A percentile compares a stretch with the other conserved stretches of the same genome.
phyloP scores from a whole-genome alignment of 2,888 invertebrate species.

The Didymodactylos carnosus region DNA sequence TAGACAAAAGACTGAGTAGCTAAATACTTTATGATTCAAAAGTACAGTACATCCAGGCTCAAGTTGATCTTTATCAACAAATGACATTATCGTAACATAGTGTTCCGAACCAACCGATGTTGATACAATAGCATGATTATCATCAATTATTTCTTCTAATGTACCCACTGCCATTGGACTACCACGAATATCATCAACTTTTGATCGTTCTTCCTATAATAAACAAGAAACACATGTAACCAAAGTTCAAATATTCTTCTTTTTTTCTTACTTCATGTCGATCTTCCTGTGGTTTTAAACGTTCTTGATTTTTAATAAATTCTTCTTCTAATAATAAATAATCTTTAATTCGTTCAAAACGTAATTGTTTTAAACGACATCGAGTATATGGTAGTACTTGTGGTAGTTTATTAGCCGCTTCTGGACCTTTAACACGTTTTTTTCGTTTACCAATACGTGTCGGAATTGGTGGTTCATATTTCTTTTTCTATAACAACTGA shows the following conservation, averaged over 20 bases:
- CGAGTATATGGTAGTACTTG: constrained; percentile 91
- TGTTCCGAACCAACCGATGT: constrained; percentile 97
- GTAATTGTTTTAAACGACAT: constrained; percentile 77
- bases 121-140: constrained; percentile 97
- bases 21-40: constrained; percentile 69
- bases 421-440: constrained; percentile 91
- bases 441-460: constrained; percentile 81
- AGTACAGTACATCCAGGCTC: constrained; percentile 96
- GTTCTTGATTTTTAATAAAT: constrained; percentile 90
- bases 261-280: constrained; percentile 56
- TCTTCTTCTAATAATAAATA: constrained; percentile 97
- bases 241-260: too few relatives aligned
- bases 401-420: constrained; percentile 87
- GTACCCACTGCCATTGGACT: constrained; percentile 99
- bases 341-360: constrained; percentile 91
- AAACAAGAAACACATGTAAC: neutral
- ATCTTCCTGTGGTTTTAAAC: constrained; percentile 93
- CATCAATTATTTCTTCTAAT: constrained; percentile 95
- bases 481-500: constrained; percentile 56
- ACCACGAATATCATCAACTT: constrained; percentile 91
- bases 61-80: constrained; percentile 95
- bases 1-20: neutral
- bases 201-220: constrained; percentile 66
- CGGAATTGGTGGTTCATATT: constrained; percentile 95
- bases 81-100: constrained; percentile 92